These are phyloP conservation scores for Plodia interpunctella DNA, from an alignment of 1,140 invertebrate genomes.

Conservation along the genomic window DNA sequence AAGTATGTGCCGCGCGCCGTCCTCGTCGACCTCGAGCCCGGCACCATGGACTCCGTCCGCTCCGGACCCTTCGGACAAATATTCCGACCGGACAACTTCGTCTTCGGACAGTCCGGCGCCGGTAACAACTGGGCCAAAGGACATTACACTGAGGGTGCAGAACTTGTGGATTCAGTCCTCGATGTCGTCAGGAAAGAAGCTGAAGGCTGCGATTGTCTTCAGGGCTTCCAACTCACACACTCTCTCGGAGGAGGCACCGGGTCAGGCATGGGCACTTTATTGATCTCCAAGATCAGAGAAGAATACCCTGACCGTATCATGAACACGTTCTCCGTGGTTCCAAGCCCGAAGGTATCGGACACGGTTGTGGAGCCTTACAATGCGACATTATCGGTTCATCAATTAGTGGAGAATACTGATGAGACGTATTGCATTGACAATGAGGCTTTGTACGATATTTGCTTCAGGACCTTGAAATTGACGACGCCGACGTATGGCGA, in stretches of 20 bases:
- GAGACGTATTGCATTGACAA: constrained; percentile 76
- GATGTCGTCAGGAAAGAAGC: constrained; percentile 94
- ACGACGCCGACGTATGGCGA: constrained; percentile 91
- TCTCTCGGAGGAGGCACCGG: constrained; percentile 90
- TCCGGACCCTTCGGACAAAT: constrained; percentile 89
- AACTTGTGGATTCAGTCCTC: constrained; percentile 91
- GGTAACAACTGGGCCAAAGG: constrained; percentile 93
- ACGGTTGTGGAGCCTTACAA: constrained; percentile 94
- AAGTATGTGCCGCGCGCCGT: constrained; percentile 94
- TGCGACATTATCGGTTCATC: constrained; percentile 85
- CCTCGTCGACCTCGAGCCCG: constrained; percentile 92
- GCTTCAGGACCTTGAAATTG: constrained; percentile 90
- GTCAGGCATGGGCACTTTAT: constrained; percentile 85
- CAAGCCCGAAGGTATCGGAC: constrained; percentile 88
- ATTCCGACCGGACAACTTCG: constrained; percentile 93
- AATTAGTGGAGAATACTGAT: constrained; percentile 87
- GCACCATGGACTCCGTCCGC: constrained; percentile 87
- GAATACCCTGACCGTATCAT: constrained; percentile 90
- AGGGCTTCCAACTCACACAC: constrained; percentile 82
- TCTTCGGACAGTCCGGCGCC: constrained; percentile 81
- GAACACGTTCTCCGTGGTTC: constrained; percentile 89
- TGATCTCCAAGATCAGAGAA: constrained; percentile 81
- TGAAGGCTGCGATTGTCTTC: constrained; percentile 89
- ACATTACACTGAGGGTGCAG: constrained; percentile 95
- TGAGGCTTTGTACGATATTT: constrained; percentile 89